Evolutionary conservation across 2,797 vertebrate species (phyloP).

Genomic region (Capromys pilorides): DNA sequence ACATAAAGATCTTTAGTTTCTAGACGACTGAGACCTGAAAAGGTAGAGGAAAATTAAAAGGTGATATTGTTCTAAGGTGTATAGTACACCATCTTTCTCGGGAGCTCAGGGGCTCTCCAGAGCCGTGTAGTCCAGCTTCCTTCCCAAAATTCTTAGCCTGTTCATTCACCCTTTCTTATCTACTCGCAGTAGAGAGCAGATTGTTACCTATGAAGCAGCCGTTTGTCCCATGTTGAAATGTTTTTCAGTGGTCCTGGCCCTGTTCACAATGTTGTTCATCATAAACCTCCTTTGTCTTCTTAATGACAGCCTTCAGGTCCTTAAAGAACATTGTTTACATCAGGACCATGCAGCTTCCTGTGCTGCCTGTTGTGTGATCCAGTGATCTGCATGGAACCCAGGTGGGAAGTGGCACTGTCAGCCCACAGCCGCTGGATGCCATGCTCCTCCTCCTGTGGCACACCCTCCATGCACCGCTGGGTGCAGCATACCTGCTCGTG

Average conservation of each 20-base stretch:
- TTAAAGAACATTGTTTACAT: neutral
- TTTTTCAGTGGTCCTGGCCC: neutral
- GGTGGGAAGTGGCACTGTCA: neutral
- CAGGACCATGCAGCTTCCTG: neutral
- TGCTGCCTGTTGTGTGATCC: fast-evolving
- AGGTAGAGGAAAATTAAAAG: neutral
- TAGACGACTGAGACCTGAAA: neutral
- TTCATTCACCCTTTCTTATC: neutral
- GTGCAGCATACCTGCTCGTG: fast-evolving
- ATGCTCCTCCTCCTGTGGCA: fast-evolving
- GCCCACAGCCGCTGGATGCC: neutral
- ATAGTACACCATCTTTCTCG: fast-evolving
- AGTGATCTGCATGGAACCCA: neutral
- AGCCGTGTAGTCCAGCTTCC: neutral
- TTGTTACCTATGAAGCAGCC: fast-evolving
- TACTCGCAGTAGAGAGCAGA: neutral
- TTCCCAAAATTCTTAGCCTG: neutral
- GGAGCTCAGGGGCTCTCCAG: neutral
- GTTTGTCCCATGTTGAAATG: neutral
- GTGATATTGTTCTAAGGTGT: neutral
- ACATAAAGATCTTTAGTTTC: neutral
- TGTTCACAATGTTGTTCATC: neutral
- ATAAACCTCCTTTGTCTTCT: neutral
- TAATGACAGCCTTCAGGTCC: neutral
- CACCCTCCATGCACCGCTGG: no score